Evolutionary conservation across 1,140 invertebrate species (phyloP), one percentile per base, ranked within the genome.

Genomic region (Megathymus violae): DNA sequence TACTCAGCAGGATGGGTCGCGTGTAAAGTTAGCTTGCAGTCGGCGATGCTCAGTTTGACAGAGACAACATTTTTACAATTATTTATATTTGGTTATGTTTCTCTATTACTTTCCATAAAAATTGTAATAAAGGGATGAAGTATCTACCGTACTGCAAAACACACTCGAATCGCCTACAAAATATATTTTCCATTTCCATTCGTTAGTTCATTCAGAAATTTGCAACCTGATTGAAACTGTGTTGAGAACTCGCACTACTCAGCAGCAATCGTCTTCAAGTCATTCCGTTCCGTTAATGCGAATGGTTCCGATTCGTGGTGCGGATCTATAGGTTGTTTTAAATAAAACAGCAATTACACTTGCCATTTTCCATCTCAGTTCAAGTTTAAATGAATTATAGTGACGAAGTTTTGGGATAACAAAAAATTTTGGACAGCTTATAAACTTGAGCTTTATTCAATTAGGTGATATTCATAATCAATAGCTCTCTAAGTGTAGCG

Each of bases 141-240:
- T 31, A 31, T 31, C 1, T 22, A 22, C 19, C 9, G 27, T 4
- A 31, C 27, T 7, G 7, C 19, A 11, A 36, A 11, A 11, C 34
- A 36, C 34, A n/a, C 10, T 11, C 11, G 34, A n/a, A n/a, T 36
- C 34, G 34, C 4, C 34, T n/a, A 11, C n/a, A 11, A 36, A 36
- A 36, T 36, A 36, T 11, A 36, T 36, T 36, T 36, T 36, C 34
- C 34, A 36, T 10, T 36, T 36, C 0, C n/a, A 36, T 36, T 36
- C 34, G 34, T n/a, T 36, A 36, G 34, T 36, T 36, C n/a, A 36
- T 36, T 36, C 34, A 11, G 34, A 36, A 36, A n/a, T 36, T 36
- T 36, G 34, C 34, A 36, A 36, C 34, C 34, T 36, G 34, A 36
- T 36, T 36, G 11, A 36, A 36, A 36, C 4, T 36, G 34, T 36